Conservation (phyloP, 2,797 vertebrate species). For the Periophthalmus magnuspinnatus region DNA sequence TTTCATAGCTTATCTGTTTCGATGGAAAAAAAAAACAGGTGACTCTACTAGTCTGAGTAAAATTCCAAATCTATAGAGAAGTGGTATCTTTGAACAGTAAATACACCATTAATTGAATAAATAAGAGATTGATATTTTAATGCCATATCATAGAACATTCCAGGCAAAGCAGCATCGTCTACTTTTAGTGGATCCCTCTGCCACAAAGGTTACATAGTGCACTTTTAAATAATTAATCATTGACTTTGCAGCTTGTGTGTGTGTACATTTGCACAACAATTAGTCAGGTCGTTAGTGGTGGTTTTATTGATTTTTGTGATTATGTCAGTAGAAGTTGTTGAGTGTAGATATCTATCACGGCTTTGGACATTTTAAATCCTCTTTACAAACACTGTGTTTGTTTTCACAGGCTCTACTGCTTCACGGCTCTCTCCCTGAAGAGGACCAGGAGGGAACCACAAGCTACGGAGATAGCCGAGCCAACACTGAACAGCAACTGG, state of each 20-base stretch:
- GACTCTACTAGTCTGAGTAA: too few species aligned
- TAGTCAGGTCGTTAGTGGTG: constrained; percentile 1
- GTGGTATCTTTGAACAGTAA: too few species aligned
- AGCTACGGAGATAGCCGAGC: constrained; percentile 83
- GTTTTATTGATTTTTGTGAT: constrained; percentile 6
- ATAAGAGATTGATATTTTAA: too few species aligned
- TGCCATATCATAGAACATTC: too few species aligned
- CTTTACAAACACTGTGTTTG: constrained; percentile 6
- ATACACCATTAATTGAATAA: too few species aligned
- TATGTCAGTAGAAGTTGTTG: neutral
- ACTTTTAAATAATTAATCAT: neutral
- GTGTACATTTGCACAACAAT: neutral
- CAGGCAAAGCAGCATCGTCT: too few species aligned
- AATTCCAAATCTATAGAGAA: too few species aligned
- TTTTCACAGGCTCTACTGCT: constrained; percentile 87
- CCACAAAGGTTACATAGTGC: too few species aligned
- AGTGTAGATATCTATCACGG: neutral
- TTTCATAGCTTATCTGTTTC: too few species aligned
- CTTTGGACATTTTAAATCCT: neutral
- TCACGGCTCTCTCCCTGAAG: constrained; percentile 93
- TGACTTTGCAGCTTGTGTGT: neutral
- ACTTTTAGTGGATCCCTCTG: too few species aligned
- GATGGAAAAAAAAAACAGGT: too few species aligned
- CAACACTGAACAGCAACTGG: constrained; percentile 92
- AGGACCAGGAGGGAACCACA: constrained; percentile 88